Conservation (phyloP, 2,113 vertebrate species). For the Dicrurus megarhynchus region DNA sequence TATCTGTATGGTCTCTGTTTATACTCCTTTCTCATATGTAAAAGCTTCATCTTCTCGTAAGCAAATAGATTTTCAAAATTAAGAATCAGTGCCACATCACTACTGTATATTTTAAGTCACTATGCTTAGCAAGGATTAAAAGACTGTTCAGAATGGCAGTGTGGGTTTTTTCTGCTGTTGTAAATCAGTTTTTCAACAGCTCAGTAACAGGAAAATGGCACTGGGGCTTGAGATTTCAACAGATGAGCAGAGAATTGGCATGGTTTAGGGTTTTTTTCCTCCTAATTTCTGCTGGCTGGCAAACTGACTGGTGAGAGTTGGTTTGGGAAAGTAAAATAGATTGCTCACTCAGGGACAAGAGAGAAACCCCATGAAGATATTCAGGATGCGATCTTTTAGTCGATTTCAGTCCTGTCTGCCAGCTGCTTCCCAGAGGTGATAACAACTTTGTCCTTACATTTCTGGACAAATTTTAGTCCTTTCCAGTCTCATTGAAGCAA, state of each 20-base stretch:
- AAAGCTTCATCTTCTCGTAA: not conserved
- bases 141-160: not conserved
- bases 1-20: not conserved
- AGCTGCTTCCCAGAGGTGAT: not conserved
- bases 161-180: not conserved
- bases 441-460: not conserved
- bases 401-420: not conserved
- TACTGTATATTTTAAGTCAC: not conserved
- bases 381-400: not conserved
- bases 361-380: not conserved
- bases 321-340: not conserved
- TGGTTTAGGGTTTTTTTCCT: not conserved
- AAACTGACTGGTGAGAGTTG: not conserved
- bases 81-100: not conserved
- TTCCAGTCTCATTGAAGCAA: not conserved
- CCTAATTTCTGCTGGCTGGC: not conserved
- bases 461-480: not conserved
- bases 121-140: not conserved
- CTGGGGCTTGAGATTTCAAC: not conserved
- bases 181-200: not conserved
- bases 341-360: not conserved
- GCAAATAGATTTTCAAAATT: not conserved
- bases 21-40: not conserved
- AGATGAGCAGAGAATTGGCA: not conserved
- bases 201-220: not conserved